These are phyloP conservation scores for Drosophila melanosoma DNA, from an alignment of 2,888 invertebrate genomes.

Conservation along the genomic window DNA sequence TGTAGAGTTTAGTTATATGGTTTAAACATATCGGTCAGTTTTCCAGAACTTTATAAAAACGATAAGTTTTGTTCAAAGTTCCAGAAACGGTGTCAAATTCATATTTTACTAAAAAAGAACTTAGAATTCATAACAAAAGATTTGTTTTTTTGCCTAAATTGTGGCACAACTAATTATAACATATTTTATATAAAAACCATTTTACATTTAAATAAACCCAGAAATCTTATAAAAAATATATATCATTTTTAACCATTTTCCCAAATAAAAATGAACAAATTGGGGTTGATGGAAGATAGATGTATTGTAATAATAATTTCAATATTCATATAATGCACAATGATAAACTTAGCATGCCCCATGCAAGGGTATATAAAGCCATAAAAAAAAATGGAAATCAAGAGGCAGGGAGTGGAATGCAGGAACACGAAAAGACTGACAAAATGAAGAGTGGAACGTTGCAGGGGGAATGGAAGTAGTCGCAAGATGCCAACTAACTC, in stretches of 20 bases:
- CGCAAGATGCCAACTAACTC: constrained; percentile 72
- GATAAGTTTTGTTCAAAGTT: neutral
- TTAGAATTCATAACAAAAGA: neutral
- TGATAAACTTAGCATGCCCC: neutral
- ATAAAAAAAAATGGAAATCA: constrained; percentile 8
- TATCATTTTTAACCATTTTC: too few relatives aligned
- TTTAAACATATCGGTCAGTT: neutral
- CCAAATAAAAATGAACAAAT: neutral
- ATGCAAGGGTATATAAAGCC: constrained; percentile 4
- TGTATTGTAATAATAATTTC: neutral
- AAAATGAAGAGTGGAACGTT: constrained; percentile 41
- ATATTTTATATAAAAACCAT: too few relatives aligned
- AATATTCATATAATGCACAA: neutral
- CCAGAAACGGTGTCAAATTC: neutral
- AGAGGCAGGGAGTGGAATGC: constrained; percentile 19
- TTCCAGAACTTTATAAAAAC: neutral
- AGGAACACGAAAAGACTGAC: constrained; percentile 35
- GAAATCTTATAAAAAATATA: too few relatives aligned
- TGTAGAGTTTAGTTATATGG: neutral
- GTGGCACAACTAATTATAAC: rapidly evolving
- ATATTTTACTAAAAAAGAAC: too few relatives aligned
- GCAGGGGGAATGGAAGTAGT: constrained; percentile 17
- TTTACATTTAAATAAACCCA: too few relatives aligned
- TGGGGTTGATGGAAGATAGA: neutral
- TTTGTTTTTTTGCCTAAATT: neutral